Evolutionary conservation across 1,140 invertebrate species (phyloP).

Genomic region (Camponotus vicinus): DNA sequence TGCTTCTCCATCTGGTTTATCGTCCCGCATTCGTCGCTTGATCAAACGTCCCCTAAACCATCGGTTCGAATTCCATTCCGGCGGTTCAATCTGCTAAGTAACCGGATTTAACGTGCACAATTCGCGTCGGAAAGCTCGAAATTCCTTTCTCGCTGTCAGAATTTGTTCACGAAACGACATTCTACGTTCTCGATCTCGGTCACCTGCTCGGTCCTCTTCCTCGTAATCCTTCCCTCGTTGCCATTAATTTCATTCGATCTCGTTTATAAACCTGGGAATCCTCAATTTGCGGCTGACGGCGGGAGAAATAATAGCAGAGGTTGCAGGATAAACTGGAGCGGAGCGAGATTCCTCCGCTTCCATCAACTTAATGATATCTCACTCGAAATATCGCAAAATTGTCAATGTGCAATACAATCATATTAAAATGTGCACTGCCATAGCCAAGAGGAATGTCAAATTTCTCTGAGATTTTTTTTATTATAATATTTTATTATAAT

Average conservation of each 20-base stretch:
- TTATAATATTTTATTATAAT: not conserved
- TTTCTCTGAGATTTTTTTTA: not conserved
- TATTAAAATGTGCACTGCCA: not conserved
- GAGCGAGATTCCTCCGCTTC: not conserved
- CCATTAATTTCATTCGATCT: conserved; percentile 60
- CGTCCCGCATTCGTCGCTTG: conserved; percentile 38
- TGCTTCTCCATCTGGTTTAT: conserved; percentile 14
- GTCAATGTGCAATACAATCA: not conserved
- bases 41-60: conserved; percentile 47
- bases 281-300: conserved; percentile 33
- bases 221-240: conserved; percentile 21
- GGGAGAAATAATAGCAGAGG: conserved; percentile 33
- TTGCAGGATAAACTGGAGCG: not conserved
- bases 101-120: conserved; percentile 56
- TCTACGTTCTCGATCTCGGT: conserved; percentile 6
- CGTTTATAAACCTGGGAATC: conserved; percentile 47
- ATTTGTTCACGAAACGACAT: conserved; percentile 32
- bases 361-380: not conserved
- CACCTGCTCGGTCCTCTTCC: conserved; percentile 27
- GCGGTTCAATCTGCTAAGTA: conserved; percentile 71
- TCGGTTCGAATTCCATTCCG: conserved; percentile 51
- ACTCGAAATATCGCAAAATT: not conserved
- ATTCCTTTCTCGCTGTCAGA: conserved; percentile 31
- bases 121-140: not conserved
- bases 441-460: not conserved